Base-by-base conservation (phyloP, 2,888 invertebrate species). In the Noctua comes region DNA sequence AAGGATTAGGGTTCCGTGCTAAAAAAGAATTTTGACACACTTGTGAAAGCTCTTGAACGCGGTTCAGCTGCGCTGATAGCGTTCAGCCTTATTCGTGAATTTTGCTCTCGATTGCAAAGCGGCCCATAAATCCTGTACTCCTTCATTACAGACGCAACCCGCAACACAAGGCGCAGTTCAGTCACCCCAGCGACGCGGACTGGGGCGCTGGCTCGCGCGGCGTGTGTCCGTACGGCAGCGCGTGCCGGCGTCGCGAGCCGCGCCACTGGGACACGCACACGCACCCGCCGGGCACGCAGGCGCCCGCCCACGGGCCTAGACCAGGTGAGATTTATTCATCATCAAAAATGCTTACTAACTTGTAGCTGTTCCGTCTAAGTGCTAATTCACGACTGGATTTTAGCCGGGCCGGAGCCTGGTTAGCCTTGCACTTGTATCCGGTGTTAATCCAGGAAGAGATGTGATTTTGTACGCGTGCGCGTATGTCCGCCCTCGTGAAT, bases 181-280 rank as follows among this genome's bases (percentile, higher is more conserved):
- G 97, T 83, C 98, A 98, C 95, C 98, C 98, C 0, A 93, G 95
- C 0, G 98, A 98, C 93, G 48, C 93, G 0, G 98, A 98, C 93
- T 98, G 97, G 94, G 96, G 95, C 73, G 21, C 79, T 0, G 96
- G 96, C 8, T 89, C 89, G 62, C 96, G 96, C 71, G 97, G 97
- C 13, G 93, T 92, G 77, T 98, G 98, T 87, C 97, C 96, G 36
- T 97, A 95, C 90, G 98, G 98, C 2, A 92, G 93, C 18, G 87
- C 89, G 10, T 98, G 98, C 91, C 97, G 97, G 86, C 96, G 97
- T 62, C 95, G 92, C 71, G 97, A 97, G 93, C 94, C 96, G 48
- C 95, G 97, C 0, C 98, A 98, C 92, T 97, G 97, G 91, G 91
- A 91, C 79, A 91, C 96, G 71, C 97, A 97, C 92, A 93, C 95